Evolutionary conservation across 2,797 vertebrate genomes (phyloP), one percentile per base, ranked within the genome.

Genomic region (Coendou prehensilis): DNA sequence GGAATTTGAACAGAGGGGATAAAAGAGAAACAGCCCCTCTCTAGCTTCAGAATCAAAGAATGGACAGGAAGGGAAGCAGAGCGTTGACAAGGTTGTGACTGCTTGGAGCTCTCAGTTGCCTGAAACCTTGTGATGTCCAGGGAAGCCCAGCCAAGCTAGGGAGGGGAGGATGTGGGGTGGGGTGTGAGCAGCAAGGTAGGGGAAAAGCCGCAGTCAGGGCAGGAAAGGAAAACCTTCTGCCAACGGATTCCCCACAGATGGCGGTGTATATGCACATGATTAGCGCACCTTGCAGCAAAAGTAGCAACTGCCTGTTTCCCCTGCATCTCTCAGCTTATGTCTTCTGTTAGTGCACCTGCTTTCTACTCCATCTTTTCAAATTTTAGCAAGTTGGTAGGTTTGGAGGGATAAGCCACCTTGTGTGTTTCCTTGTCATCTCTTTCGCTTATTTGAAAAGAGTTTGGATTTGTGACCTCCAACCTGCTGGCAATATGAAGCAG

Each of bases 71-170:
- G 57, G 37, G 23, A 69, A 41, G 7, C 22, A 47, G n/a, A 50
- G n/a, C 37, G 23, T 64, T 22, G 37, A 17, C 67, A 73, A 54
- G 23, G 11, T 2, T 6, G 20, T 14, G 11, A 14, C 2, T 33
- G 4, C 26, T 78, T 5, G 5, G 61, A 50, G 22, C 23, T 20
- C 1, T 22, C 6, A 6, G 4, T 23, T 9, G 11, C 28, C 81
- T 8, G 8, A 41, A 37, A 20, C 15, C 17, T 0, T 3, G 11
- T 1, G 17, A 10, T 1, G 9, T 37, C 57, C 2, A 3, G 67
- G 1, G 1, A 41, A 6, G 22, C 11, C 6, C 7, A 15, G 56
- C 9, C 37, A 82, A n/a, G 22, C 13, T 18, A 10, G 4, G 13
- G 0, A 30, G 57, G 9, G 5, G 17, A 22, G 17, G 52, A 15